Base-by-base conservation (phyloP, 2,797 vertebrate species). In the Pangasius mekongensis region DNA sequence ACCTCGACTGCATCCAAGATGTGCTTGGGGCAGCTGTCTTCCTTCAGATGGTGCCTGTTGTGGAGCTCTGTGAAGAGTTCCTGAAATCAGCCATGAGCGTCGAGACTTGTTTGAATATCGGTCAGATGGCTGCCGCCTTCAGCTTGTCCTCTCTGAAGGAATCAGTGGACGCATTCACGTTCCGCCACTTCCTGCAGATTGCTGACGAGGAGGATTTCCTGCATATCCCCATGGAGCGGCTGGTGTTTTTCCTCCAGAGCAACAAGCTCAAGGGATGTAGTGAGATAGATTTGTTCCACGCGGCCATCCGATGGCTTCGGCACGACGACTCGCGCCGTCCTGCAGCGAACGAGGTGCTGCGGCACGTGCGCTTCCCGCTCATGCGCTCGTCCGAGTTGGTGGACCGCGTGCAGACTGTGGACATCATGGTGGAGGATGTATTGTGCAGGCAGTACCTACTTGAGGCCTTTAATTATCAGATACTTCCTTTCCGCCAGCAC, bases 401-500 rank as follows among this genome's bases (percentile, higher is more conserved):
- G 93, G 98, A 99, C 95, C 97, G 95, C 0, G 98, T 99, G 81
- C 99, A 99, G 95, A 98, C 96, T 0, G 94, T 99, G 91, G 96
- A 97, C 93, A 96, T 99, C 92, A 99, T 99, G 98, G 97, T 99
- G 92, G 99, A 99, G 90, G 99, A 99, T 0, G 97, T 97, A 84
- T 88, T 96, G 49, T 99, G 99, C 92, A 95, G 98, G 3, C 97
- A 97, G 91, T 99, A 97, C 92, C 95, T 99, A 82, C 96, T 99
- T 2, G 98, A 99, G 91, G 99, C 98, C 36, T 99, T 99, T 94
- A 99, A 98, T 86, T 99, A 99, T 94, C 99, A 99, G 94, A 98
- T 99, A 91, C 96, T 99, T 90, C 99, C 99, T 18, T 99, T 99
- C 89, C 95, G 98, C 16, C 98, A 99, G 94, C 98, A 99, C 0